A percentile compares a stretch with the other conserved stretches of the same genome.
Conservation (phyloP, 2,888 invertebrate species). For the Torymus texanus region DNA sequence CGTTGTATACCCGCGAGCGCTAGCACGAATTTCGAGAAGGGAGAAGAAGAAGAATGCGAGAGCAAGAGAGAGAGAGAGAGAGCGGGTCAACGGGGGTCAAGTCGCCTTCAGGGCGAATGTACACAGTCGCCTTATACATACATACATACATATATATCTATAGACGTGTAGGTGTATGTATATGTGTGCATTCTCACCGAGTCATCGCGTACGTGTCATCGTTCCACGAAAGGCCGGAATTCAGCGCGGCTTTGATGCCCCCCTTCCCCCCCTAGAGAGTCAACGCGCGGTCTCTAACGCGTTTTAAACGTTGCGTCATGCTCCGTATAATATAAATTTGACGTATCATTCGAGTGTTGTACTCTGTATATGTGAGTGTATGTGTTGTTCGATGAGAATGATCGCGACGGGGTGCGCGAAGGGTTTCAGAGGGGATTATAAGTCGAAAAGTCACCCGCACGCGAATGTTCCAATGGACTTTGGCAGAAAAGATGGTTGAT, state of each 20-base stretch:
- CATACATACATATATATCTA: no score
- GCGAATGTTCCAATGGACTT: no score
- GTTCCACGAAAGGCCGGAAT: slow-evolving; percentile 29
- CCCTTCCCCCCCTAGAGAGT: no score
- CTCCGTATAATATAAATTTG: background rate
- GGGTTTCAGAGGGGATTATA: no score
- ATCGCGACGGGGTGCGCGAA: background rate
- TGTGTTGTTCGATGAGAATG: background rate
- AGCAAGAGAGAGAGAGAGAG: no score
- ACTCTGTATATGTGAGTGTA: no score
- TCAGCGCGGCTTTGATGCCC: slow-evolving; percentile 9
- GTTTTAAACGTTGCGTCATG: slow-evolving; percentile 34
- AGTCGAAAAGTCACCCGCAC: no score
- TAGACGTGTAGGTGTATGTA: background rate
- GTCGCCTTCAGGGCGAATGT: background rate
- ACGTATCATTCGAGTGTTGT: slow-evolving; percentile 23
- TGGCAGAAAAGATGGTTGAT: no score
- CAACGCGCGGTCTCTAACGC: background rate
- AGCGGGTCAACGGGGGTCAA: slow-evolving; percentile 15
- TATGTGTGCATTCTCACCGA: background rate
- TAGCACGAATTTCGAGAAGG: no score
- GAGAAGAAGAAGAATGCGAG: no score
- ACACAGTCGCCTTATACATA: no score
- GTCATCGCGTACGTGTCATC: slow-evolving; percentile 33
- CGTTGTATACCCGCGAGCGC: no score